phyloP scores from a whole-genome alignment of 2,888 invertebrate species.

The Callinectes sapidus region DNA sequence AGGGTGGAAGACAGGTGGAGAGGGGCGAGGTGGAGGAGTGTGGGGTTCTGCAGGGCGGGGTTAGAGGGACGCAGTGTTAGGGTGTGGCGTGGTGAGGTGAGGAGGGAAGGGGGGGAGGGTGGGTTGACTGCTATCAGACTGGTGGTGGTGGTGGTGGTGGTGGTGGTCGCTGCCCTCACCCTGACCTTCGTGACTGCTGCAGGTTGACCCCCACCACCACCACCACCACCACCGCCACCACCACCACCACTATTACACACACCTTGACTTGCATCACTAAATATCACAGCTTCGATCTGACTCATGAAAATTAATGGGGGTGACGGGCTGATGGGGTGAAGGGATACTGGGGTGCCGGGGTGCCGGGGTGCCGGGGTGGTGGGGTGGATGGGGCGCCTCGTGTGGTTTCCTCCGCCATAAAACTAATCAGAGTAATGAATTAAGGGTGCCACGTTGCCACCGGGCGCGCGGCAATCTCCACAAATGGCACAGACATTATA shows the following conservation, averaged over 20 bases:
- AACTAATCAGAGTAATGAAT: conserved; percentile 34
- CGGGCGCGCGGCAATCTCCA: background rate
- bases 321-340: background rate
- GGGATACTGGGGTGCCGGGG: background rate
- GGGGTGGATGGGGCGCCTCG: background rate
- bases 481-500: conserved; percentile 22
- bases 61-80: background rate
- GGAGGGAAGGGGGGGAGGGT: background rate
- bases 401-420: conserved; percentile 8
- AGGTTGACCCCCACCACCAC: background rate
- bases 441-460: background rate
- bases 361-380: background rate
- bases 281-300: no score
- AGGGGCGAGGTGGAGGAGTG: background rate
- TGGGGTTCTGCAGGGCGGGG: background rate
- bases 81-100: background rate
- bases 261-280: background rate
- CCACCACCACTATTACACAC: background rate
- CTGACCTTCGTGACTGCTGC: conserved; percentile 22
- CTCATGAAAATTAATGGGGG: no score
- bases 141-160: background rate
- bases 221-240: background rate
- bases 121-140: background rate
- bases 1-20: background rate
- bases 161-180: background rate